Evolutionary conservation across 1,140 invertebrate genomes (phyloP), one percentile per base, ranked within the genome.

Genomic region (Lepidurus packardi): DNA sequence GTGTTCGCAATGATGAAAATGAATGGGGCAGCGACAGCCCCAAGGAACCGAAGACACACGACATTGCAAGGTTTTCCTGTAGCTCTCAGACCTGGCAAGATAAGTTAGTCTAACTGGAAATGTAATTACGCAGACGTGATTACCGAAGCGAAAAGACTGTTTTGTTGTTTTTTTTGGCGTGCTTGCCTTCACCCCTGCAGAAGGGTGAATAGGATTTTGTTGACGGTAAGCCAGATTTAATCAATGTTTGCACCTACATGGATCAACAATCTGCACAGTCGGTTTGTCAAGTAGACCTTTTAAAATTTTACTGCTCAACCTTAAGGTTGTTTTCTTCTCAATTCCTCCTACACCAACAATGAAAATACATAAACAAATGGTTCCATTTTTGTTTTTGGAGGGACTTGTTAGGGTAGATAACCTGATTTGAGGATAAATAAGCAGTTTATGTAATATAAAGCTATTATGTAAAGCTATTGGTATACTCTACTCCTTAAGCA

Each of bases 1-100:
- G 34, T 65, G 53, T 65, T 65, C 21, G 16, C 53, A 65, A 65
- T 65, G 53, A 65, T 65, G 53, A 65, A n/a, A 65, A 65, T 65
- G 53, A 65, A 65, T 65, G 53, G 53, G 53, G 53, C 53, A 65
- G 53, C 53, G 53, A 65, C 53, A 65, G 53, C 53, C 53, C 13
- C 53, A 2, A n/a, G 21, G 53, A n/a, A 65, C 53, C 21, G 53
- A 21, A 65, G 53, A 65, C 53, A 16, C 53, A 65, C 53, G 13
- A 65, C 53, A 21, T 21, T 7, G 53, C 53, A 65, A 65, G 53
- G 45, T 8, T 47, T 47, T 34, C 34, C 45, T 47, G 45, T 13
- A 65, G 53, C 53, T 65, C 53, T 65, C 53, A 65, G 53, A n/a
- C 53, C 53, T 65, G 53, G 53, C 53, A 65, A 65, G 53, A 65